Evolutionary conservation across 2,888 invertebrate genomes (phyloP), one percentile per base, ranked within the genome.

Genomic region (Aspidapion aeneum): DNA sequence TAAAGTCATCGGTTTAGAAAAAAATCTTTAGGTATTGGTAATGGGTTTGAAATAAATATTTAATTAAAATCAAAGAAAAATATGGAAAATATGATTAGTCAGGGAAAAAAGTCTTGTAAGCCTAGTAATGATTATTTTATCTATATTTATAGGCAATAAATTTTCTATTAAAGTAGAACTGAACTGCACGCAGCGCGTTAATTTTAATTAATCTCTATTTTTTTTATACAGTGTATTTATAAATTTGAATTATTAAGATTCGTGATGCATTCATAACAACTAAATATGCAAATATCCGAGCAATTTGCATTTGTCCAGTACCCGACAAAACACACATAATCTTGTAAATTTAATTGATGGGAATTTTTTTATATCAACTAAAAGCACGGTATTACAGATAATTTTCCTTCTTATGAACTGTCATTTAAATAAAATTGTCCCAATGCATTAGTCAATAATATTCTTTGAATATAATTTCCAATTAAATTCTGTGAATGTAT

Each of bases 141-240:
- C 17, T 52, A 52, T 52, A 52, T 58, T 61, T 61, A 62, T 57
- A 52, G 57, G 48, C 62, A 58, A 62, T 62, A 62, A 62, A 62
- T 58, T 58, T 17, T 55, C 57, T 52, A 62, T 55, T 62, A 55
- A 52, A 21, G 62, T 57, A 55, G 58, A 62, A 58, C 62, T 17
- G 48, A 62, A 52, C 49, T 62, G 35, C 57, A 62, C 21, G 58
- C 57, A 62, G 58, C 35, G 51, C 35, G 21, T 58, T 58, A 9
- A 52, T 52, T 52, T 9, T 9, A 9, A 9, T 62, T 58, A 62
- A 62, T 62, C 58, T 48, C 56, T 61, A 56, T 61, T 52, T 52
- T 52, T 52, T 52, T 5, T 5, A 52, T 9, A 17, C 22, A 58
- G 50, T 58, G 18, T 35, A 58, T 21, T 48, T 18, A 61, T 57